Evolutionary conservation across 2,888 invertebrate genomes (phyloP).

Genomic region (Yponomeuta evonymella): DNA sequence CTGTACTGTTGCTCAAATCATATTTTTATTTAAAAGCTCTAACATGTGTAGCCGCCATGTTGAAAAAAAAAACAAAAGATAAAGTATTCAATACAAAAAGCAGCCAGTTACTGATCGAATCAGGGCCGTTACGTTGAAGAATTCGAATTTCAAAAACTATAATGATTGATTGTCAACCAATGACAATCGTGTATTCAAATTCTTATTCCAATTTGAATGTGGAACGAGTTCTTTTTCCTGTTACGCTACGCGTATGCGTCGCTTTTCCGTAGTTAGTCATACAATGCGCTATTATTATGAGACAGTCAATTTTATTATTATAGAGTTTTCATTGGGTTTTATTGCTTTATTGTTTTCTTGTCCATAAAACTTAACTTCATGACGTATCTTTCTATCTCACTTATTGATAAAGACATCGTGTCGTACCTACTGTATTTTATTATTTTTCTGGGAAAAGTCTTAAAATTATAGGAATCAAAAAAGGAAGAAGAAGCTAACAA

Average conservation of each 20-base stretch:
- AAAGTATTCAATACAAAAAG: conserved; percentile 31
- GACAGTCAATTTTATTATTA: conserved; percentile 16
- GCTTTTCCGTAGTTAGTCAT: conserved; percentile 49
- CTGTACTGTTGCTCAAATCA: conserved; percentile 3
- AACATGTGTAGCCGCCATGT: conserved; percentile 3
- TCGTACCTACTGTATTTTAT: not conserved
- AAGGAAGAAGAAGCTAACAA: not conserved
- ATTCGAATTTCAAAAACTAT: conserved; percentile 69
- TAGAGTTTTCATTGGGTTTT: conserved; percentile 37
- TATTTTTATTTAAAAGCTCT: conserved; percentile 6
- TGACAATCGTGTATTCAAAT: conserved; percentile 72
- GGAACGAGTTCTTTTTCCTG: conserved; percentile 67
- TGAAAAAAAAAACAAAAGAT: conserved; percentile 14
- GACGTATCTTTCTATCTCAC: not conserved
- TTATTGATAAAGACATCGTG: not conserved
- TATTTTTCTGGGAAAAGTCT: not conserved
- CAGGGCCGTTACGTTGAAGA: conserved; percentile 57
- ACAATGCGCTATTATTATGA: conserved; percentile 52
- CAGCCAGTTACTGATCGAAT: conserved; percentile 53
- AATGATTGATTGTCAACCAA: conserved; percentile 73
- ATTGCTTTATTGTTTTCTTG: conserved; percentile 23
- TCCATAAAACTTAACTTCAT: not conserved
- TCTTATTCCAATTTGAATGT: conserved; percentile 65
- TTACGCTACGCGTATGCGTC: conserved; percentile 45
- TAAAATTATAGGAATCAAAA: not conserved